phyloP scores from a whole-genome alignment of 1,140 invertebrate species.

The silkworm (Bombyx mori) region ASM3026992v2 NC_085111.1:9845001-9845500 shows the following conservation, averaged over 20 bases:
- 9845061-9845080: no score
- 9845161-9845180: conserved; percentile 67
- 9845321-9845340: conserved; percentile 51
- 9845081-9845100: no score
- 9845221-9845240: conserved; percentile 61
- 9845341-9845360: conserved; percentile 60
- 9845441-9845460: conserved; percentile 29
- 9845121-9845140: conserved; percentile 23
- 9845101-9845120: no score
- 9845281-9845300: conserved; percentile 60
- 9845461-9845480: background rate
- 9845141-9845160: conserved; percentile 49
- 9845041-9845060: no score
- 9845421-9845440: conserved; percentile 37
- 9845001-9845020: no score
- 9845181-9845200: conserved; percentile 66
- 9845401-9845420: conserved; percentile 34
- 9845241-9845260: conserved; percentile 50
- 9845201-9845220: conserved; percentile 56
- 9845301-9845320: conserved; percentile 41
- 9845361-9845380: conserved; percentile 51
- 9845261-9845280: conserved; percentile 55
- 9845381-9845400: conserved; percentile 40
- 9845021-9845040: no score
- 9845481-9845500: conserved; percentile 13